Base-by-base conservation (phyloP, 2,113 vertebrate species). In the Sylvia atricapilla region DNA sequence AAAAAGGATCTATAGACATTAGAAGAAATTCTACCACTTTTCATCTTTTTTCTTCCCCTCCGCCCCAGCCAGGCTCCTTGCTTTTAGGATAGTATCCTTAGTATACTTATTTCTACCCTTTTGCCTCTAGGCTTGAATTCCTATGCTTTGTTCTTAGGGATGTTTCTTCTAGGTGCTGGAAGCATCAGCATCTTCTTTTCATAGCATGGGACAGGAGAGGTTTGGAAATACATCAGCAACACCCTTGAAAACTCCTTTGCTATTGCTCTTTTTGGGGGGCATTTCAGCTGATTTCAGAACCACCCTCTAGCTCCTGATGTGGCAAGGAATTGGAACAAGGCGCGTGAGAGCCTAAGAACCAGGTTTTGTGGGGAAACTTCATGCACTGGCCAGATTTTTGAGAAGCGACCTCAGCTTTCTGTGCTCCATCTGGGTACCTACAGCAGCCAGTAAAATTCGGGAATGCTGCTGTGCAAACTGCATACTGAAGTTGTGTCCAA, bases 401-500 rank as follows among this genome's bases (percentile, higher is more conserved):
- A 83, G 68, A 31, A 72, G 22, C 9, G 11, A 25, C 20, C 22
- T 76, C 41, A 72, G 23, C 24, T 58, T 67, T 25, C 35, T 43
- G 39, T 16, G 23, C 64, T 18, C 8, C 11, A 58, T n/a, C 15
- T 68, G 55, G 15, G 37, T 31, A 53, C 3, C 6, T 7, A 44
- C 15, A 35, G 22, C 16, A 56, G 27, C 21, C 31, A 24, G 31
- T 44, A n/a, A 68, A 39, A 15, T n/a, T 41, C 53, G 30, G 22
- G 23, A 22, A 56, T 30, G 31, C 27, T 3, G 4, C 13, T 56
- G 30, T 67, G 41, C 28, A 53, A 84, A 44, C 3, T 27, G 0
- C 4, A 1, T 21, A 1, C 12, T 25, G 7, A 5, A 2, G 35
- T 4, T 30, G 12, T 37, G 64, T 24, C 59, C 21, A 37, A 0